These are phyloP conservation scores for Fragum sueziense DNA, from an alignment of 2,888 invertebrate species.

Conservation along the genomic window DNA sequence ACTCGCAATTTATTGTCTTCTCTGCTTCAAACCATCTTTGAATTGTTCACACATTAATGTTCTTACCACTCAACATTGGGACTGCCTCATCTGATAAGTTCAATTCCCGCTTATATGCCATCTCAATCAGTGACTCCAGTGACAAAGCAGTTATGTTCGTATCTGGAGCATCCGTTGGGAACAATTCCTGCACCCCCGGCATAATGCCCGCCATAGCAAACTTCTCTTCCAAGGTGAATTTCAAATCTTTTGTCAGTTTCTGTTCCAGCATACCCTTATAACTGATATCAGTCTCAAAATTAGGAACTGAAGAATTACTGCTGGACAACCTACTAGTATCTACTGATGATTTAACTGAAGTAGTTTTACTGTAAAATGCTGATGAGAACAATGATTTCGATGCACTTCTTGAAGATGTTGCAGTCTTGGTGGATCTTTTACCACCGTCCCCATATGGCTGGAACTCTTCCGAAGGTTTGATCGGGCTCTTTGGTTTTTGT, in stretches of 20 bases:
- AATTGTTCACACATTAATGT: not conserved
- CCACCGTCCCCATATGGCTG: too few relatives aligned
- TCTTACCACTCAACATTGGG: constrained; percentile 1
- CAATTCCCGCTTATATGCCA: not conserved
- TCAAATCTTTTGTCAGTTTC: not conserved
- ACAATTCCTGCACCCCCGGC: not conserved
- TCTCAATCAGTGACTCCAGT: not conserved
- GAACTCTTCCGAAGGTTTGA: not conserved
- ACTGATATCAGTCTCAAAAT: not conserved
- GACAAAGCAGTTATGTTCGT: not conserved
- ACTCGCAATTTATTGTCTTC: too few relatives aligned
- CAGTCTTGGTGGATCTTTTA: not conserved
- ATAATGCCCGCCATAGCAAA: not conserved
- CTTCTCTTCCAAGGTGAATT: not conserved
- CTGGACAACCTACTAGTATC: too few relatives aligned
- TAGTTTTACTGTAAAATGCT: not conserved
- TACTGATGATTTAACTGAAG: too few relatives aligned
- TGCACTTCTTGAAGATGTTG: not conserved
- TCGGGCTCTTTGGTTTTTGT: not conserved
- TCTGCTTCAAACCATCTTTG: not conserved
- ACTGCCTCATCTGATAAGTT: not conserved
- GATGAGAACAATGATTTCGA: not conserved
- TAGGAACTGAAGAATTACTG: too few relatives aligned
- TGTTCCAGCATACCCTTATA: not conserved
- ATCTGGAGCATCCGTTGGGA: not conserved